Evolutionary conservation across 1,140 invertebrate species (phyloP), one percentile per base, ranked within the genome.

Genomic region (Lepidurus apus): DNA sequence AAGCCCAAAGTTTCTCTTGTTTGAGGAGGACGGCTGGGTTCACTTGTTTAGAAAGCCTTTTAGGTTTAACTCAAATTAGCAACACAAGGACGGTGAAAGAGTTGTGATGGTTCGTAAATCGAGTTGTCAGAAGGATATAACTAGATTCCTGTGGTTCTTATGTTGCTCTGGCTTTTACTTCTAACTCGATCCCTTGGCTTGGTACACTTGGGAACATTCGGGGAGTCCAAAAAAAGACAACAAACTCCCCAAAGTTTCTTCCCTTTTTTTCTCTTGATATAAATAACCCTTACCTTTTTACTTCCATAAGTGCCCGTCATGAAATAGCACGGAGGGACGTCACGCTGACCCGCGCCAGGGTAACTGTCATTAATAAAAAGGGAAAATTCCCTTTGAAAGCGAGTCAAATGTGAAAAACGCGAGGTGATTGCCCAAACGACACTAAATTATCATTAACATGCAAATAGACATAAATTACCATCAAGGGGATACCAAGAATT

Each of bases 371-470:
- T 9, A 65, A 65, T 17, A 65, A 65, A 65, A 65, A 17, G 21
- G 53, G 21, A 65, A 65, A 21, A 65, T 65, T 7, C 53, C 21
- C 17, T 13, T 65, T 13, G 21, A 65, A n/a, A 7, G 53, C 53
- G 13, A 65, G 53, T 65, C 53, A 65, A 65, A 65, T 65, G 53
- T n/a, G 8, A 65, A 65, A 65, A 65, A 65, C 53, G 53, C 53
- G 21, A 17, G 53, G 6, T 65, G 53, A 65, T 65, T 65, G 53
- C 53, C 13, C 53, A 65, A 65, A 65, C 13, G 53, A 65, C 53
- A 65, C 53, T 65, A 65, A 65, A 65, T 65, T 65, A 65, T 65
- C 53, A 65, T 65, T 65, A 65, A 65, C 53, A 65, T 65, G 53
- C 53, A 65, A 65, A 65, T 65, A 65, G 53, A 65, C 53, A 65